Percentiles rank a stretch among this genome's conserved stretches.
These are phyloP conservation scores for Eonycteris spelaea DNA, from an alignment of 2,113 vertebrate species.

Conservation along the genomic window DNA sequence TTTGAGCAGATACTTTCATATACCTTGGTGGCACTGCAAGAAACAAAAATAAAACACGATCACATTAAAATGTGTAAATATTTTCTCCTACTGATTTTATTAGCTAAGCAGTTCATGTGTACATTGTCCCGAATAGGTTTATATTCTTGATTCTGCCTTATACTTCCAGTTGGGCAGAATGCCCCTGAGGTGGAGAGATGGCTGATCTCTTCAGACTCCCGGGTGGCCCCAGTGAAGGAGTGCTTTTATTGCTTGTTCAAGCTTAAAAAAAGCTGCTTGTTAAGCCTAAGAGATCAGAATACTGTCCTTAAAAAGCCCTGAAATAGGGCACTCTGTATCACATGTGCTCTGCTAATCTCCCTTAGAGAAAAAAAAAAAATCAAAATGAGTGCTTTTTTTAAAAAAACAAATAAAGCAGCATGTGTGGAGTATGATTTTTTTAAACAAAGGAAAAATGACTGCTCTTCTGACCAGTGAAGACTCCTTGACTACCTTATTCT, in stretches of 20 bases:
- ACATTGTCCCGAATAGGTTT: background rate
- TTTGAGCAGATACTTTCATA: background rate
- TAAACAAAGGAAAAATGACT: background rate
- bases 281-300: constrained; percentile 58
- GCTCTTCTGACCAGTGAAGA: background rate
- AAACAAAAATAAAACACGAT: constrained; percentile 23
- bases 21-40: background rate
- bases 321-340: background rate
- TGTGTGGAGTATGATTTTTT: background rate
- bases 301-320: constrained; percentile 14
- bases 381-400: background rate
- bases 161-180: background rate
- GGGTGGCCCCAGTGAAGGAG: constrained; percentile 52
- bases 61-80: constrained; percentile 43
- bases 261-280: constrained; percentile 61
- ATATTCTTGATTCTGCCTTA: background rate
- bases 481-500: background rate
- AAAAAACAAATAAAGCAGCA: background rate
- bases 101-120: background rate
- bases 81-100: constrained; percentile 33
- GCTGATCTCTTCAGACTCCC: constrained; percentile 73
- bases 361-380: background rate
- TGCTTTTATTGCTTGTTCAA: constrained; percentile 70
- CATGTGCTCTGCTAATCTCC: background rate
- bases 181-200: constrained; percentile 74